Evolutionary conservation across 2,888 invertebrate genomes (phyloP).

Genomic region (Zonitis immaculata): DNA sequence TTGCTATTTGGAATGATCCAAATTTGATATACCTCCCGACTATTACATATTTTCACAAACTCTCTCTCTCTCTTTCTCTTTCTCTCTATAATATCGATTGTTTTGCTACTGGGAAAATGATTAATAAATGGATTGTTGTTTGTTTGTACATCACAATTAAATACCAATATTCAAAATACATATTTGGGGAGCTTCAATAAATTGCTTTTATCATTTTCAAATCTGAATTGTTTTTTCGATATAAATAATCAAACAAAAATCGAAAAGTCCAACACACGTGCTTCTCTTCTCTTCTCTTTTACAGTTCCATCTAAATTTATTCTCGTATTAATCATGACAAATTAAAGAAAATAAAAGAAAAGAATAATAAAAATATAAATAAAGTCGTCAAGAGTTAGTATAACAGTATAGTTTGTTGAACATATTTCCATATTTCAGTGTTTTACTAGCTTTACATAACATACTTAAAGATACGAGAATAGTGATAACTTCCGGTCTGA

Average conservation of each 20-base stretch:
- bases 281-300: too few relatives aligned
- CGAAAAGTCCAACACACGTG: neutral
- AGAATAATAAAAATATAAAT: too few relatives aligned
- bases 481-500: constrained; percentile 40
- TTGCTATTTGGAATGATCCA: neutral
- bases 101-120: neutral
- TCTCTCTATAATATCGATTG: neutral
- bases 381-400: neutral
- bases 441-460: constrained; percentile 33
- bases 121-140: constrained; percentile 1
- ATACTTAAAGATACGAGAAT: constrained; percentile 14
- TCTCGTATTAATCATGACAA: neutral
- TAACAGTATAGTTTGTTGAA: neutral
- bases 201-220: too few relatives aligned
- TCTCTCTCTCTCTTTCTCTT: too few relatives aligned
- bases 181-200: neutral
- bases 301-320: neutral
- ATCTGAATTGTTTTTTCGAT: too few relatives aligned
- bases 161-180: neutral
- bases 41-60: neutral
- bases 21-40: too few relatives aligned
- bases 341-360: too few relatives aligned
- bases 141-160: neutral
- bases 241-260: too few relatives aligned
- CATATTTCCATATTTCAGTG: neutral